A percentile compares a stretch with the other conserved stretches of the same genome.
These are phyloP conservation scores for Austrofundulus limnaeus DNA, from an alignment of 2,113 vertebrate species.

Conservation along the genomic window DNA sequence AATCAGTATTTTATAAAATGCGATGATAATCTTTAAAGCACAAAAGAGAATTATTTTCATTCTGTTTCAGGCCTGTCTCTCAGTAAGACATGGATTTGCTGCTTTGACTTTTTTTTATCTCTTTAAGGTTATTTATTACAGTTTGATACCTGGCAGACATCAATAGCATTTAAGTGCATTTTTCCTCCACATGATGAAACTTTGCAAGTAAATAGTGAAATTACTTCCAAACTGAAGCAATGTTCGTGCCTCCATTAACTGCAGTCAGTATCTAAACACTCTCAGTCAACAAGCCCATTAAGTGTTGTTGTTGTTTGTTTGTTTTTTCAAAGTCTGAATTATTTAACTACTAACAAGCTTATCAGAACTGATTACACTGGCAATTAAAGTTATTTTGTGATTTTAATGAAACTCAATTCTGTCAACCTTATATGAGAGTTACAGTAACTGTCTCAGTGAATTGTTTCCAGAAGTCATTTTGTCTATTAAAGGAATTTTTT, in stretches of 20 bases:
- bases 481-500: background rate
- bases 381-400: constrained; percentile 11
- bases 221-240: constrained; percentile 33
- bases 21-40: constrained; percentile 1
- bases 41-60: background rate
- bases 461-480: background rate
- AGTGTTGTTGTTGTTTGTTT: background rate
- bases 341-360: constrained; percentile 3
- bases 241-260: constrained; percentile 16
- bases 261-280: constrained; percentile 6
- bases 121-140: constrained; percentile 20
- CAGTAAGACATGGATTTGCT: constrained; percentile 1
- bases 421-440: too few species aligned
- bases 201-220: constrained; percentile 40
- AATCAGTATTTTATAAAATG: constrained; percentile 2
- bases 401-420: constrained; percentile 24
- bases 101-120: background rate
- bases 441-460: background rate
- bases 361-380: constrained; percentile 12
- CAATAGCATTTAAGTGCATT: constrained; percentile 15
- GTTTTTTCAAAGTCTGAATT: background rate
- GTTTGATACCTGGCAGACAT: constrained; percentile 28
- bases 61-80: background rate
- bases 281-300: constrained; percentile 11
- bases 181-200: constrained; percentile 42